Conservation (phyloP, 2,113 vertebrate species). For the Nicator chloris region DNA sequence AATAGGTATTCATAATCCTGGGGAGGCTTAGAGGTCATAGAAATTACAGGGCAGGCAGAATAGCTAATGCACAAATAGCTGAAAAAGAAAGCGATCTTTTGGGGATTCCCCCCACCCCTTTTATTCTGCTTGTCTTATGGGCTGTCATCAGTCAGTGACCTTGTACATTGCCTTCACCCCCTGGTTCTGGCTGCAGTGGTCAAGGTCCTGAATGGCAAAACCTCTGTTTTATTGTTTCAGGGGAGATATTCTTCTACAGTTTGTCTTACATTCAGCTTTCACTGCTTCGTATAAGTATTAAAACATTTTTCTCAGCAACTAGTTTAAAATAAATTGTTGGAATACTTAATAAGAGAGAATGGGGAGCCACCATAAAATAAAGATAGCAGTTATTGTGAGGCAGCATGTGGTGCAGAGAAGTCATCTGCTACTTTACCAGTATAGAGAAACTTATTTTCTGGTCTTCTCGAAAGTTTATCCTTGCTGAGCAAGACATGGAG, state of each 20-base stretch:
- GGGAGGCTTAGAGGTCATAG: background rate
- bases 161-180: background rate
- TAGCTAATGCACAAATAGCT: background rate
- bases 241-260: background rate
- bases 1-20: constrained; percentile 49
- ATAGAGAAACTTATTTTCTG: background rate
- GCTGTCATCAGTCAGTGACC: background rate
- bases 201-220: background rate
- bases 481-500: background rate
- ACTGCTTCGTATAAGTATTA: background rate
- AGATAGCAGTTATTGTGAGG: background rate
- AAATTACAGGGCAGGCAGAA: constrained; percentile 16
- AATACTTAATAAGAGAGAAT: background rate
- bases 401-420: rapidly evolving
- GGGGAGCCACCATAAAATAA: background rate
- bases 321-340: background rate
- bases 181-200: background rate
- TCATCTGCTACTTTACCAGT: background rate
- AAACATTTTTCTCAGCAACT: background rate
- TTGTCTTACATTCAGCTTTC: background rate
- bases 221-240: background rate
- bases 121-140: background rate
- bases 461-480: background rate
- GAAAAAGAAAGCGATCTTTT: background rate
- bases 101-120: background rate